A percentile compares a stretch with the other conserved stretches of the same genome.
phyloP scores from a whole-genome alignment of 2,888 invertebrate species.

The Chloroclysta siterata region DNA sequence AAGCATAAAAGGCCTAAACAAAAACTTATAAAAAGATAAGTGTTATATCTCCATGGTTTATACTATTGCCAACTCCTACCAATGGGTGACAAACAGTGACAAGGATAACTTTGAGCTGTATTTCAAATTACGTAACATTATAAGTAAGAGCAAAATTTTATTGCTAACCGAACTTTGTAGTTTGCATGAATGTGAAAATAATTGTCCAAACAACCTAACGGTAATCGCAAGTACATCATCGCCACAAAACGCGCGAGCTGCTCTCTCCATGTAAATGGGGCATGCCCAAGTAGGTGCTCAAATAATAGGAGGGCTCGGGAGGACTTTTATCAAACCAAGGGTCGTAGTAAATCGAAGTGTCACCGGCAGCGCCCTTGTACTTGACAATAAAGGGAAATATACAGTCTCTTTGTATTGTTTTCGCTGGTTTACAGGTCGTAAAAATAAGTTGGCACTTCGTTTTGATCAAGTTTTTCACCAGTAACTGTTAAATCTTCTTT shows the following conservation, averaged over 20 bases:
- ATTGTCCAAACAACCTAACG: too few relatives aligned
- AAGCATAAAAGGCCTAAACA: too few relatives aligned
- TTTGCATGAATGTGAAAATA: too few relatives aligned
- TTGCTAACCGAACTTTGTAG: too few relatives aligned
- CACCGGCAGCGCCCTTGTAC: constrained; percentile 70
- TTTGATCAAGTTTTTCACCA: constrained; percentile 38
- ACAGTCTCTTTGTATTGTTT: constrained; percentile 69
- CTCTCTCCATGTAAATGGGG: background rate
- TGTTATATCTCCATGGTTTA: too few relatives aligned
- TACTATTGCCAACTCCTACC: too few relatives aligned
- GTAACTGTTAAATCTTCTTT: background rate
- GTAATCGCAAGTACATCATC: background rate
- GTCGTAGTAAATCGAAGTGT: constrained; percentile 81
- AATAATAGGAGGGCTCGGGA: constrained; percentile 69
- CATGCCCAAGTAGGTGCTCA: constrained; percentile 46
- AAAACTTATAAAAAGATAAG: too few relatives aligned
- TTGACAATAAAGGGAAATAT: constrained; percentile 75
- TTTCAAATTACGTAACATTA: too few relatives aligned
- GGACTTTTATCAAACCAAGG: constrained; percentile 77
- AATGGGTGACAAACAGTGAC: too few relatives aligned
- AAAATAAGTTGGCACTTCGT: constrained; percentile 39
- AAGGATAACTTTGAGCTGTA: too few relatives aligned
- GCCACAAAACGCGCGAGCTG: background rate
- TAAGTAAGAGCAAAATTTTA: too few relatives aligned
- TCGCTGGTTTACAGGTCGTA: constrained; percentile 45